Base-by-base conservation (phyloP, 2,888 invertebrate genomes). In the Andrena camellia region DNA sequence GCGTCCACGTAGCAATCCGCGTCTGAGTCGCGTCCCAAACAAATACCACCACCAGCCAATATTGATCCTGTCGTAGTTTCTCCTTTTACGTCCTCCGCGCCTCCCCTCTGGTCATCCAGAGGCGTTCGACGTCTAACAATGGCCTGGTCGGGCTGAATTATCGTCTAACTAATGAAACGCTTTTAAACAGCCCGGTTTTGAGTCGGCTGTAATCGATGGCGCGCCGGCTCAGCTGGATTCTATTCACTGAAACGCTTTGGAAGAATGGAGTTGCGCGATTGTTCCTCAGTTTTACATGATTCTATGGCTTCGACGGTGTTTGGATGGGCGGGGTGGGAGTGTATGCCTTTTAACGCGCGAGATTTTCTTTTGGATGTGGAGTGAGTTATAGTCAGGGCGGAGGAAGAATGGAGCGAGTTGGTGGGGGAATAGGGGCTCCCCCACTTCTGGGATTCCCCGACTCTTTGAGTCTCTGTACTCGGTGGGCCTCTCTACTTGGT, bases 21-120 rank as follows among this genome's bases (percentile, higher is more conserved):
- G 77, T 78, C 78, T 72, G 74, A 80, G 83, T 86, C 85, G 83
- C 84, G 83, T 88, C 88, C 89, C 89, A 87, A 90, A 89, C 89
- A 90, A 90, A 90, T 88, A 90, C 89, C 88, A 79, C 57, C 4
- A 81, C 77, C 83, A 63, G 81, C 86, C 90, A 89, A 90, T 89
- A 90, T 90, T 87, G 90, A 90, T 89, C 54, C 85, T 87, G 73
- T 67, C 73, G 79, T 72, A 67, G 68, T 68, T 77, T 72, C 73
- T 81, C 69, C 86, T 81, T 86, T 83, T 81, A 86, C 83, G 60
- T 82, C 83, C 89, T 88, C 80, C 81, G 80, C 76, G 74, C 77
- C 71, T 76, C 50, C 13, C 71, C 42, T 66, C 70, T 67, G 72
- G 75, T 76, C 78, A 70, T 72, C 72, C 78, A 57, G 20, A 23